These are phyloP conservation scores for Leptinotarsa texana DNA, from an alignment of 1,140 invertebrate species.

Conservation along the genomic window DNA sequence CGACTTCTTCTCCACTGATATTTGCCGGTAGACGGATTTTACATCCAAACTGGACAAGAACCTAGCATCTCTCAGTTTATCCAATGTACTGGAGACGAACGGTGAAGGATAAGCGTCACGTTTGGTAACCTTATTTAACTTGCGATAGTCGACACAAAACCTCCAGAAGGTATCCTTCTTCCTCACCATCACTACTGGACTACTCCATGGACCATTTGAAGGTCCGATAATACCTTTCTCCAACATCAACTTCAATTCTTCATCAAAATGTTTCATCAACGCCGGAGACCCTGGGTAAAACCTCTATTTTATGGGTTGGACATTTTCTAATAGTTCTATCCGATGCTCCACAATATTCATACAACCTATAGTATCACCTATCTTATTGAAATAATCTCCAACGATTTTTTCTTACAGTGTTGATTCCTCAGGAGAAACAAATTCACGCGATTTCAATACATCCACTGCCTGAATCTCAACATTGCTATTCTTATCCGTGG, in stretches of 20 bases:
- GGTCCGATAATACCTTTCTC: slow-evolving; percentile 17
- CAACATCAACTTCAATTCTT: slow-evolving; percentile 20
- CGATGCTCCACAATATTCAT: not conserved
- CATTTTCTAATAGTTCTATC: not conserved
- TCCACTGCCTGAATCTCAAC: too few relatives aligned
- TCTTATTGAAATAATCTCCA: not conserved
- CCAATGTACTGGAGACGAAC: too few relatives aligned
- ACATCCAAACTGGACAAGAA: too few relatives aligned
- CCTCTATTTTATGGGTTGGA: slow-evolving; percentile 25
- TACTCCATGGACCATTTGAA: not conserved
- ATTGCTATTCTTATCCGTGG: too few relatives aligned
- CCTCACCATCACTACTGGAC: not conserved
- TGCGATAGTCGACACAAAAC: too few relatives aligned
- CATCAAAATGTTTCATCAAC: slow-evolving; percentile 23
- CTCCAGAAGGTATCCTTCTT: not conserved
- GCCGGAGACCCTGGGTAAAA: slow-evolving; percentile 18
- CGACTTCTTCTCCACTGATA: too few relatives aligned
- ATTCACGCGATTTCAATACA: too few relatives aligned
- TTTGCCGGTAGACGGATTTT: too few relatives aligned
- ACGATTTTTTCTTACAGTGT: not conserved
- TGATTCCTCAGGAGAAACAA: not conserved
- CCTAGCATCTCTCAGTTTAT: too few relatives aligned
- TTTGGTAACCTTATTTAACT: too few relatives aligned
- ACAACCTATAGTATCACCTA: too few relatives aligned
- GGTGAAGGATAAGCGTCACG: too few relatives aligned